phyloP scores from a whole-genome alignment of 2,797 vertebrate species.

The Spinibarbus caldwelli region DNA sequence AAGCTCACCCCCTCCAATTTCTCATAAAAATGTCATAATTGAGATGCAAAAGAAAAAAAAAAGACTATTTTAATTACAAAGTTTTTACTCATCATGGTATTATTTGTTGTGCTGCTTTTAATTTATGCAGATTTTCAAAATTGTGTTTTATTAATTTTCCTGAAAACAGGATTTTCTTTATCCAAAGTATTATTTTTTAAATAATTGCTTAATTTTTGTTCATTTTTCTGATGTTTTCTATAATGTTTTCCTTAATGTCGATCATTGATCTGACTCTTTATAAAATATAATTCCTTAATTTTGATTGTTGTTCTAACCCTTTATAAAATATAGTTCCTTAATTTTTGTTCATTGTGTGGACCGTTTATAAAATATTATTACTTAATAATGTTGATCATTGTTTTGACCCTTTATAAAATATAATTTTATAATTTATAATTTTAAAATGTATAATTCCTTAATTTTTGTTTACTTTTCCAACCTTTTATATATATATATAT shows the following conservation, averaged over 20 bases:
- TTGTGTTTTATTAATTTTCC: background rate
- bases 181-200: too few relatives aligned
- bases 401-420: background rate
- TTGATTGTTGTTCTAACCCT: background rate
- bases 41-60: background rate
- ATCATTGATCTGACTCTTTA: fast-evolving
- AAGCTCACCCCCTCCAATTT: background rate
- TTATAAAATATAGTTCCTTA: background rate
- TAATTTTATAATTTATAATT: background rate
- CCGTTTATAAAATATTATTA: background rate
- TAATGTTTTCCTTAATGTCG: background rate
- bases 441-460: too few relatives aligned
- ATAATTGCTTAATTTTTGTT: too few relatives aligned
- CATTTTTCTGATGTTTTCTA: background rate
- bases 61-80: background rate
- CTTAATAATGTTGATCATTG: background rate
- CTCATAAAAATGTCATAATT: background rate
- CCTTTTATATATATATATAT: background rate
- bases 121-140: background rate
- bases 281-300: background rate
- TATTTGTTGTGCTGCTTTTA: background rate
- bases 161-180: background rate
- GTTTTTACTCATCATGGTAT: background rate
- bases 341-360: background rate
- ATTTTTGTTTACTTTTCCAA: background rate